A percentile compares a stretch with the other conserved stretches of the same genome.
Conservation (phyloP, 2,888 invertebrate species). For the Apotomis turbidana region DNA sequence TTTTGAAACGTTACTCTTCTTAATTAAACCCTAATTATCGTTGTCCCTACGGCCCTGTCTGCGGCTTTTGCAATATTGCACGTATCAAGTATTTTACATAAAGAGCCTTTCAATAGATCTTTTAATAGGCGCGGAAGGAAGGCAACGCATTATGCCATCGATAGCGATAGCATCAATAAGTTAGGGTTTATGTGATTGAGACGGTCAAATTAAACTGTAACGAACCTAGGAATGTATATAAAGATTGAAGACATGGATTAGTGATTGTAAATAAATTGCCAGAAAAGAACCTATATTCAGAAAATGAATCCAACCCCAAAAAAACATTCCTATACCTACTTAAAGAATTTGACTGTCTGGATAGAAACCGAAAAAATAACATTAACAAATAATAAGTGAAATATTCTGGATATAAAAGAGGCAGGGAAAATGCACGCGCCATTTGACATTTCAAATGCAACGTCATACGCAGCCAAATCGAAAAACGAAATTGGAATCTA, state of each 20-base stretch:
- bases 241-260: too few relatives aligned
- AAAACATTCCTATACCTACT: too few relatives aligned
- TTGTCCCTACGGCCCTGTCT: slow-evolving; percentile 89
- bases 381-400: too few relatives aligned
- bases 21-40: slow-evolving; percentile 57
- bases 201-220: too few relatives aligned
- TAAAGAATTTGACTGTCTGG: too few relatives aligned
- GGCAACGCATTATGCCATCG: background rate
- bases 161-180: too few relatives aligned
- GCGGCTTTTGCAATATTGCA: slow-evolving; percentile 82
- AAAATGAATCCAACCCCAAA: too few relatives aligned
- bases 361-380: too few relatives aligned
- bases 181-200: too few relatives aligned
- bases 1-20: background rate
- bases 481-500: slow-evolving; percentile 56
- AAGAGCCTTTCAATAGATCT: background rate
- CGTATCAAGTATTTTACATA: slow-evolving; percentile 9
- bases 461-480: background rate
- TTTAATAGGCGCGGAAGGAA: background rate
- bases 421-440: background rate
- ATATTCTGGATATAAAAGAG: background rate
- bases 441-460: background rate
- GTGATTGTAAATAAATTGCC: too few relatives aligned
- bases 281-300: too few relatives aligned
- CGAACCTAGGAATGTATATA: too few relatives aligned